phyloP scores from a whole-genome alignment of 2,113 vertebrate genomes.

The Microcebus murinus region DNA sequence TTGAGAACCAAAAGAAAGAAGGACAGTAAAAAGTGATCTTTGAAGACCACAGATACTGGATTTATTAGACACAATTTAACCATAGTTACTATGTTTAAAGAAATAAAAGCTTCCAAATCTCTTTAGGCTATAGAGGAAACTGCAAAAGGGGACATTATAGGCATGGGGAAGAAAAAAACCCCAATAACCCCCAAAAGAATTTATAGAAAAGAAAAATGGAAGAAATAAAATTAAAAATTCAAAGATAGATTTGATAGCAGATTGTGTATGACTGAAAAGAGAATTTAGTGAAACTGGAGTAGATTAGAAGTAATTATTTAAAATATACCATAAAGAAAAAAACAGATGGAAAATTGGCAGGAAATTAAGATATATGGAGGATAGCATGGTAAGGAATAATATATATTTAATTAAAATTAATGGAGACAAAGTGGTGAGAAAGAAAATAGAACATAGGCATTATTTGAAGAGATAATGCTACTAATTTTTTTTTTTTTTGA shows the following conservation, averaged over 20 bases:
- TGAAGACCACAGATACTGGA: neutral
- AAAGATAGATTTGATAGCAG: neutral
- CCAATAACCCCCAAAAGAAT: neutral
- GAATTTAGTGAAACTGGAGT: neutral
- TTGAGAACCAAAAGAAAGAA: neutral
- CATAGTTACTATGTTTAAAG: neutral
- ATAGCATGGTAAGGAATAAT: neutral
- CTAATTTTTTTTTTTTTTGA: neutral
- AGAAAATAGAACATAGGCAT: neutral
- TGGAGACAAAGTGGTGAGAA: neutral
- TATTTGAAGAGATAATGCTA: neutral
- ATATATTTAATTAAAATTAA: neutral
- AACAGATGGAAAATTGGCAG: neutral
- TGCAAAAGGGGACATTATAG: neutral
- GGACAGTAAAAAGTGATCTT: neutral
- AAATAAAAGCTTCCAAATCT: slow-evolving; percentile 19
- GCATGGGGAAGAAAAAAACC: neutral
- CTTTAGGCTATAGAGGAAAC: neutral
- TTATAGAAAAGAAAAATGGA: slow-evolving; percentile 22
- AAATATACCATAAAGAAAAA: neutral
- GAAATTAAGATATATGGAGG: neutral
- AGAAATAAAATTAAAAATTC: slow-evolving; percentile 10
- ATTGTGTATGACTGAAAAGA: neutral
- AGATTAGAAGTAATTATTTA: slow-evolving; percentile 8
- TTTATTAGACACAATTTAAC: neutral